A percentile compares a stretch with the other conserved stretches of the same genome.
phyloP scores from a whole-genome alignment of 35 echinoderm and acorn worm species.

The Chiridota heheva region DNA sequence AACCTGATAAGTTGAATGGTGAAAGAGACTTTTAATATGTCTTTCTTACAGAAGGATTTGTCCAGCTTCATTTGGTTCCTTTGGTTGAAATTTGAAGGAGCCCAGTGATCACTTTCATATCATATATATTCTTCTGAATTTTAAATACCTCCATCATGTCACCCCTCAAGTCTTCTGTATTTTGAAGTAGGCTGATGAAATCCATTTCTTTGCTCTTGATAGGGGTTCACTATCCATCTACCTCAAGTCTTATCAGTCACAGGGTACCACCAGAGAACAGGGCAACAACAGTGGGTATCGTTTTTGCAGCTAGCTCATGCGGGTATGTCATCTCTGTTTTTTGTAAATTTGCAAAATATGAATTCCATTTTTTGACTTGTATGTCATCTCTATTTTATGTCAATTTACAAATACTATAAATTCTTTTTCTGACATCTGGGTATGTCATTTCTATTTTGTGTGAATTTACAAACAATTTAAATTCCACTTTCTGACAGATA shows the following conservation, averaged over 20 bases:
- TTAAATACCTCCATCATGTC: too few species aligned
- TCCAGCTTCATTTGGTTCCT: too few species aligned
- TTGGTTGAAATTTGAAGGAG: too few species aligned
- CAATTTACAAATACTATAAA: background rate
- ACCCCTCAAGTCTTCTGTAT: too few species aligned
- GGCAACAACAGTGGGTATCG: constrained; percentile 50
- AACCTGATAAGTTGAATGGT: too few species aligned
- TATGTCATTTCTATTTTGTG: background rate
- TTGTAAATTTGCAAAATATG: background rate
- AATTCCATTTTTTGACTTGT: background rate
- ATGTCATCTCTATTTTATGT: constrained; percentile 8
- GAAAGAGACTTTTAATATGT: too few species aligned
- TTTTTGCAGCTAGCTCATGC: constrained; percentile 67
- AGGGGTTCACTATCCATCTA: constrained; percentile 89
- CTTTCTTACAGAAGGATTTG: too few species aligned
- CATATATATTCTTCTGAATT: too few species aligned
- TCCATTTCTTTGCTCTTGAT: too few species aligned
- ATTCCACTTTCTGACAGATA: background rate
- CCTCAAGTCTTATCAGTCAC: constrained; percentile 69
- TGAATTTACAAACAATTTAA: background rate
- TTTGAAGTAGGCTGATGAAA: too few species aligned
- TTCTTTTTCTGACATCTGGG: background rate
- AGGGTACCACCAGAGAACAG: constrained; percentile 59
- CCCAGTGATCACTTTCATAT: too few species aligned
- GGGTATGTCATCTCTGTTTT: constrained; percentile 45